Percentiles rank a stretch among this genome's conserved stretches.
phyloP scores from a whole-genome alignment of 2,888 invertebrate genomes.

The Ditylenchus weischeri region DNA sequence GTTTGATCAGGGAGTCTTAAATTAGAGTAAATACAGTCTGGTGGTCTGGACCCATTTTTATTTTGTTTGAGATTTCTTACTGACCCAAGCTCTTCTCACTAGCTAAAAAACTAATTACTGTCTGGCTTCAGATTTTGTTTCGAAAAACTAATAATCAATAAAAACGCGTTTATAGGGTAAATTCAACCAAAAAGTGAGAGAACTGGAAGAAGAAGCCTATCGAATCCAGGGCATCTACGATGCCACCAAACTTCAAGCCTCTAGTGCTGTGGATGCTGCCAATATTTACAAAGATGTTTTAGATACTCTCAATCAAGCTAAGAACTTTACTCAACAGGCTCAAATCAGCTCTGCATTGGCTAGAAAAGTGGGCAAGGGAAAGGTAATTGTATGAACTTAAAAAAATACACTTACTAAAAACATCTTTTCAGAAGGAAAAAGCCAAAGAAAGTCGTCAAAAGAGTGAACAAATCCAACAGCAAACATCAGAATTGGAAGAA shows the following conservation, averaged over 20 bases:
- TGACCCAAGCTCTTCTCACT: too few species aligned
- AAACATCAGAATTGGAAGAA: background rate
- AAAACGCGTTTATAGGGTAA: background rate
- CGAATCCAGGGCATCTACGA: slow-evolving; percentile 31
- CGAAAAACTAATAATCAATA: background rate
- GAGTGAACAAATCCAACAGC: background rate
- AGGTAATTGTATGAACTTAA: background rate
- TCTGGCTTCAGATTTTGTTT: too few species aligned
- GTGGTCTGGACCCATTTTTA: too few species aligned
- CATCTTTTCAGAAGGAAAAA: slow-evolving; percentile 1
- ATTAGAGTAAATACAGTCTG: too few species aligned
- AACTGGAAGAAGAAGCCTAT: slow-evolving; percentile 30
- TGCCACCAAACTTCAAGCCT: slow-evolving; percentile 23
- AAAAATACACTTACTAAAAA: background rate
- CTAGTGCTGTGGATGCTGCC: slow-evolving; percentile 45
- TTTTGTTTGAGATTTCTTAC: too few species aligned
- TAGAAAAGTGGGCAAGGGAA: slow-evolving; percentile 2
- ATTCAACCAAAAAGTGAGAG: slow-evolving; percentile 24
- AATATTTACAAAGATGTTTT: slow-evolving; percentile 44
- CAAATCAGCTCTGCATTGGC: slow-evolving; percentile 1
- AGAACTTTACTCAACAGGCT: slow-evolving; percentile 37
- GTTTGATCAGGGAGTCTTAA: too few species aligned
- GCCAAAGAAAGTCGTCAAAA: background rate
- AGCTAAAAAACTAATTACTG: too few species aligned
- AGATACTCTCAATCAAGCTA: slow-evolving; percentile 40